Evolutionary conservation across 1,140 invertebrate genomes (phyloP).

Genomic region (Doryteuthis pealeii): DNA sequence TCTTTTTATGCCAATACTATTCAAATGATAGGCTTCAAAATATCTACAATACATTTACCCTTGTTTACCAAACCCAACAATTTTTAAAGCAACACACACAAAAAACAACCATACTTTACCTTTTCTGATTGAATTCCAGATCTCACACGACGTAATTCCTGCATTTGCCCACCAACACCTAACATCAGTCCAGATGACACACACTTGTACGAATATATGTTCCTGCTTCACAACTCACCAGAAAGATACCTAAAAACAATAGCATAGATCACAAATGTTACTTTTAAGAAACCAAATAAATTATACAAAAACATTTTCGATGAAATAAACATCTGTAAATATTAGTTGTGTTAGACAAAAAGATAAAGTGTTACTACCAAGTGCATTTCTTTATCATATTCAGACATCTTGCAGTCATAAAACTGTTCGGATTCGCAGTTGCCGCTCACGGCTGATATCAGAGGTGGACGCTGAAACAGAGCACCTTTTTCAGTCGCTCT

Average conservation of each 20-base stretch:
- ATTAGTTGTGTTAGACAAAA: neutral
- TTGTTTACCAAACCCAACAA: neutral
- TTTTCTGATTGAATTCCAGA: conserved; percentile 73
- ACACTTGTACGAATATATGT: conserved; percentile 98
- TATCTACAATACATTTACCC: too few relatives aligned
- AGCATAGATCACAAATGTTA: too few relatives aligned
- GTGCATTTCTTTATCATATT: conserved; percentile 87
- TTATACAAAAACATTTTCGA: too few relatives aligned
- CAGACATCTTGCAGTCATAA: conserved; percentile 92
- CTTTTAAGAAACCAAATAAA: too few relatives aligned
- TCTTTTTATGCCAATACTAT: too few relatives aligned
- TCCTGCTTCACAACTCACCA: conserved; percentile 97
- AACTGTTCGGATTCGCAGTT: conserved; percentile 92
- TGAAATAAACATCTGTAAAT: too few relatives aligned
- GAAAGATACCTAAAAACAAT: conserved; percentile 78
- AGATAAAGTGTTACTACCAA: conserved; percentile 66
- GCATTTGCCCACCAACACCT: conserved; percentile 97
- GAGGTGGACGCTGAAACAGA: conserved; percentile 95
- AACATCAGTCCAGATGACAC: conserved; percentile 95
- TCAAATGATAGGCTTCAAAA: too few relatives aligned
- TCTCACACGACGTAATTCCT: conserved; percentile 89
- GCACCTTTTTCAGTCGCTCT: conserved; percentile 90
- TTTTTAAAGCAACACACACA: neutral
- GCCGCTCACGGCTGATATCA: conserved; percentile 98
- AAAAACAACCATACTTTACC: conserved; percentile 34